phyloP scores from a whole-genome alignment of 2,797 vertebrate genomes.

The Melanotaenia boesemani region DNA sequence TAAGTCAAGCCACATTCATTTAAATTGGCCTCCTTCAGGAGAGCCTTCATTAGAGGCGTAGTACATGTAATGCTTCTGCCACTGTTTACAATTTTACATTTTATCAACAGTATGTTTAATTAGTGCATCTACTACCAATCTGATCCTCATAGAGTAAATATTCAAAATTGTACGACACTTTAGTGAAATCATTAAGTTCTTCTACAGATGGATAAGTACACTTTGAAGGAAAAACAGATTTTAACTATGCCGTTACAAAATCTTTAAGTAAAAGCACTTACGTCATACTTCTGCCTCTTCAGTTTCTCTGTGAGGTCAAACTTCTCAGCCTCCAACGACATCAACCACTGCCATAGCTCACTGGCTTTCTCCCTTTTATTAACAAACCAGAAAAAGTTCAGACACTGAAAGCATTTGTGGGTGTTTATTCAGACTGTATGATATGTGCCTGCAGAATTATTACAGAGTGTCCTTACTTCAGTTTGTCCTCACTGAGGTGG shows the following conservation, averaged over 20 bases:
- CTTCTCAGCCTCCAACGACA: constrained; percentile 83
- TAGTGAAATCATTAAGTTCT: too few relatives aligned
- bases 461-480: constrained; percentile 70
- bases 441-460: neutral
- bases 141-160: neutral
- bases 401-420: constrained; percentile 11
- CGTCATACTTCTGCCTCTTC: constrained; percentile 86
- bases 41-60: constrained; percentile 15
- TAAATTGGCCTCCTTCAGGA: constrained; percentile 49
- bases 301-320: constrained; percentile 80
- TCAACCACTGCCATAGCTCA: constrained; percentile 82
- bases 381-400: constrained; percentile 13
- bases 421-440: neutral
- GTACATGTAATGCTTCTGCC: neutral
- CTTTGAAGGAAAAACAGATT: too few relatives aligned
- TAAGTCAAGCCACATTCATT: constrained; percentile 73
- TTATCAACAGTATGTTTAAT: neutral
- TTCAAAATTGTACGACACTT: neutral
- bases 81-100: neutral
- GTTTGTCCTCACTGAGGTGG: constrained; percentile 80
- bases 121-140: neutral
- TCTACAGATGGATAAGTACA: too few relatives aligned
- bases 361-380: constrained; percentile 78
- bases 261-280: constrained; percentile 56
- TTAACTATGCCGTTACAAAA: too few relatives aligned